Base-by-base conservation (phyloP, 2,888 invertebrate genomes). In the Lepidochrysops patricia region DNA sequence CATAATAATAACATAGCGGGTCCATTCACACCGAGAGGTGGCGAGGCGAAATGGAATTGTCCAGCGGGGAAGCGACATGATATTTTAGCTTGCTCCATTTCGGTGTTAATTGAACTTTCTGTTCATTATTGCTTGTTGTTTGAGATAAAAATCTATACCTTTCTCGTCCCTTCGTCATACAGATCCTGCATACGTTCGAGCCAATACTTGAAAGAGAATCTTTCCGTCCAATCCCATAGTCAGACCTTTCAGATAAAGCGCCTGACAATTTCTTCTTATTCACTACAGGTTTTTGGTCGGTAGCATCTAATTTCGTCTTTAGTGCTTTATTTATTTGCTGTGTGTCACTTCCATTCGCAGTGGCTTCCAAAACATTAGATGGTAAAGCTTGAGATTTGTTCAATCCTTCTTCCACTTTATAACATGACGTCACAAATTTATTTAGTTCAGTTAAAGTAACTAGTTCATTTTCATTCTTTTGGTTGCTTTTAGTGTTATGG, bases 121-220 rank as follows among this genome's bases (percentile, higher is more conserved):
- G 6, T 9, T 9, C 29, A 6, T 7, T 29, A 29, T 9, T 29
- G 29, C 29, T 29, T 6, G 29, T 29, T 29, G 29, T 1, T 29
- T 29, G 7, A 9, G 29, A 29, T 5, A 29, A n/a, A 35, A 13
- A 35, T n/a, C 35, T 35, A 26, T 26, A 85, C 88, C 88, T 85
- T 70, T 88, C 88, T 49, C 80, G 74, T 59, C 89, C 89, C 61
- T 83, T 75, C 1, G 88, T 88, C 89, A 89, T 89, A 83, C 93
- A 93, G 72, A 93, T 93, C 68, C 93, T 89, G 77, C 93, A 93
- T 70, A 92, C 91, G 72, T 88, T 91, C 43, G 91, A 91, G 54
- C 90, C 90, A 67, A 91, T 90, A 69, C 91, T 91, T 37, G 89
- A 89, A 6, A 90, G 69, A 0, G 89, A 89, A 66, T 86, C 85